Evolutionary conservation across 2,113 vertebrate genomes (phyloP).

Genomic region (Poeciliopsis turrubarensis): DNA sequence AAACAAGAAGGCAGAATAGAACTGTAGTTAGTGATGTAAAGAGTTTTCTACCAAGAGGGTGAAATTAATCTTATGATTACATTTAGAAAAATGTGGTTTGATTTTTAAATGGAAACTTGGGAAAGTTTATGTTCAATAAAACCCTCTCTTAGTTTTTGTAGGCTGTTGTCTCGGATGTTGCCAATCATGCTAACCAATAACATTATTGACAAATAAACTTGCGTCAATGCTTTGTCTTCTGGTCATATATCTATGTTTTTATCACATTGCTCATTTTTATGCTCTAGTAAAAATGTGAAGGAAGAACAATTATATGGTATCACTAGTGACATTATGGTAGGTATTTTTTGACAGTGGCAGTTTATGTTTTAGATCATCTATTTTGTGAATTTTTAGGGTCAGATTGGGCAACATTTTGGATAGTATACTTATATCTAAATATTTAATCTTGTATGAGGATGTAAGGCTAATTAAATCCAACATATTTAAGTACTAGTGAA

Average conservation of each 20-base stretch:
- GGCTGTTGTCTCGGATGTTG: background rate
- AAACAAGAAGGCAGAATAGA: background rate
- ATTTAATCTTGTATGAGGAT: too few species aligned
- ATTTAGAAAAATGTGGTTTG: background rate
- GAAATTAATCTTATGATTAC: background rate
- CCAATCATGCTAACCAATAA: background rate
- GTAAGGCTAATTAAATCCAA: too few species aligned
- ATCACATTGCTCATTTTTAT: background rate
- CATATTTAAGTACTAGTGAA: too few species aligned
- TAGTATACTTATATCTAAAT: too few species aligned
- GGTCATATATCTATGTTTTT: background rate
- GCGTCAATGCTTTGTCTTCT: background rate
- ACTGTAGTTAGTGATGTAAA: background rate
- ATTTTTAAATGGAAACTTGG: background rate
- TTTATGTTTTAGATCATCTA: too few species aligned
- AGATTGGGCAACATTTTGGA: too few species aligned
- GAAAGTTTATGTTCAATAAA: background rate
- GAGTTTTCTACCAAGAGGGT: background rate
- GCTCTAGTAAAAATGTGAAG: background rate
- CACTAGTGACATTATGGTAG: too few species aligned
- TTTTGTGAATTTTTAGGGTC: too few species aligned
- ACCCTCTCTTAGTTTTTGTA: background rate
- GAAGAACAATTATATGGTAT: background rate
- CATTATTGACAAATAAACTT: background rate
- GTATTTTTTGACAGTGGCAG: too few species aligned